Evolutionary conservation across 2,113 vertebrate genomes (phyloP).

Genomic region (Cynopterus brachyotis): DNA sequence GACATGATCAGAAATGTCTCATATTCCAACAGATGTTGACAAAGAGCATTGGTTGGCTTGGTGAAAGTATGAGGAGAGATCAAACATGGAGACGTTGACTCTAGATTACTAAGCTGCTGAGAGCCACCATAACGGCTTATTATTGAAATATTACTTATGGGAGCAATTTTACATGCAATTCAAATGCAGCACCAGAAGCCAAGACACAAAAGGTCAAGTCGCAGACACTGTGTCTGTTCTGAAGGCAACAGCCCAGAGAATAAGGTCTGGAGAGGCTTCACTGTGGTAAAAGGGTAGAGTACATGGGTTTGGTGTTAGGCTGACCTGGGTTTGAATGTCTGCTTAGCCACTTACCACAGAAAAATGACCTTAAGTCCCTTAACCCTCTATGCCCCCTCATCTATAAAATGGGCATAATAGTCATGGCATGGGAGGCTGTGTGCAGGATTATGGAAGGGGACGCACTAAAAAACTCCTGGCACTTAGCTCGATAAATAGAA

Average conservation of each 20-base stretch:
- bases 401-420: not conserved
- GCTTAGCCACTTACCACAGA: not conserved
- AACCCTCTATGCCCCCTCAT: not conserved
- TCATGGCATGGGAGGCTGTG: not conserved
- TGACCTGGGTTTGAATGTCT: not conserved
- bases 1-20: not conserved
- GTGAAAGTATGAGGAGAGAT: not conserved
- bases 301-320: too few relatives aligned
- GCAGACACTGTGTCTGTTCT: constrained; percentile 24
- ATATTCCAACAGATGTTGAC: not conserved
- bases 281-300: not conserved
- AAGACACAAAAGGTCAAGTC: constrained; percentile 46
- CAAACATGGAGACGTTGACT: not conserved
- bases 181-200: constrained; percentile 22
- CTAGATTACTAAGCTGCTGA: constrained; percentile 57
- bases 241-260: constrained; percentile 19
- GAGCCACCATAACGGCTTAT: constrained; percentile 46
- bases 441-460: not conserved
- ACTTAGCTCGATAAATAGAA: not conserved
- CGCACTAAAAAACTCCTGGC: not conserved
- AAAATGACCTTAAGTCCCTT: not conserved
- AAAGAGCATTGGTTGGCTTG: not conserved
- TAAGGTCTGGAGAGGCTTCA: not conserved
- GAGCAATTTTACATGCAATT: constrained; percentile 53
- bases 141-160: constrained; percentile 42